Evolutionary conservation across 2,113 vertebrate genomes (phyloP).

Genomic region (Urocynchramus pylzowi): DNA sequence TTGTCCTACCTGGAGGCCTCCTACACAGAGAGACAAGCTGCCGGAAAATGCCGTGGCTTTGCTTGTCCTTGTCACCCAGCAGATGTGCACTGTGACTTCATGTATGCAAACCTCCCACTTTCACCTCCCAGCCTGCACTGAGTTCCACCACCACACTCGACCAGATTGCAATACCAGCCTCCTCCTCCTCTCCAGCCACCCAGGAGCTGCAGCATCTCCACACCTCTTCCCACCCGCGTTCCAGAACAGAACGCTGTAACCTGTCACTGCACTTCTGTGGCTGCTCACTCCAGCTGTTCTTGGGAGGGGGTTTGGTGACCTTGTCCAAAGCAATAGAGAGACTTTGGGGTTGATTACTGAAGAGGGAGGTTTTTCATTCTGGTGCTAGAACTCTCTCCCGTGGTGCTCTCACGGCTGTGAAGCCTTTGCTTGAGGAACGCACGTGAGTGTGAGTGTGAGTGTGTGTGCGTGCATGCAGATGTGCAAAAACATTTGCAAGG

Average conservation of each 20-base stretch:
- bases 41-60: neutral
- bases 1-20: neutral
- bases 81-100: conserved; percentile 51
- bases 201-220: neutral
- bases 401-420: conserved; percentile 31
- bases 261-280: neutral
- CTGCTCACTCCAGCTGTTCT: neutral
- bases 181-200: neutral
- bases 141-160: neutral
- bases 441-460: neutral
- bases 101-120: neutral
- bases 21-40: conserved; percentile 15
- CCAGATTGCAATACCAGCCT: neutral
- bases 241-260: neutral
- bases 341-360: conserved; percentile 7
- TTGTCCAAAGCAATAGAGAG: conserved; percentile 16
- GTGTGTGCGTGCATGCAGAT: neutral
- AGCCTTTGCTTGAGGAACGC: neutral
- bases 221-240: neutral
- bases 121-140: neutral
- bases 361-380: conserved; percentile 25
- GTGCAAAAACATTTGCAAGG: neutral
- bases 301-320: neutral
- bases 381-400: conserved; percentile 62
- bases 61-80: neutral